Evolutionary conservation across 2,797 vertebrate species (phyloP).

Genomic region (Vireo griseus): DNA sequence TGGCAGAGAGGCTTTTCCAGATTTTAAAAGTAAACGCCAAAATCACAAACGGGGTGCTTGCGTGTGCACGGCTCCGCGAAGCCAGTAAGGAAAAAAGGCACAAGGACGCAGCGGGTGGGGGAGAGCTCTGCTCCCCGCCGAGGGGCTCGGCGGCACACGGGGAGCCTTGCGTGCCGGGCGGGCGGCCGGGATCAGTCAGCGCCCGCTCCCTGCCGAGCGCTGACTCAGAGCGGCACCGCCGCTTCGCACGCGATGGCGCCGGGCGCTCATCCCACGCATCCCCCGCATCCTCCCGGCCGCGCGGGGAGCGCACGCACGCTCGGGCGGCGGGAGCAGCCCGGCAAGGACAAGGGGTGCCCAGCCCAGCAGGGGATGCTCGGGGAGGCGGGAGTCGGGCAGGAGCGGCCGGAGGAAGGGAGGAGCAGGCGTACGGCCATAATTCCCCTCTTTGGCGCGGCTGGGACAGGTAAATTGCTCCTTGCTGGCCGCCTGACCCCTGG

Average conservation of each 20-base stretch:
- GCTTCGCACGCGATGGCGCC: conserved; percentile 34
- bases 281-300: background rate
- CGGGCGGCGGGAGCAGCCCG: background rate
- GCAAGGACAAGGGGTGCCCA: accelerated
- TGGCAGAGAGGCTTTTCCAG: background rate
- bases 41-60: accelerated
- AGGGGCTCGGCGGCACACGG: background rate
- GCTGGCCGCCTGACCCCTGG: background rate
- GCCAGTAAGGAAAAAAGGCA: accelerated
- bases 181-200: conserved; percentile 13
- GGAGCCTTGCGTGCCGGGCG: conserved; percentile 13
- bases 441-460: background rate
- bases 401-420: background rate
- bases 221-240: conserved; percentile 43
- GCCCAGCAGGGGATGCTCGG: background rate
- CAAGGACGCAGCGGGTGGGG: accelerated
- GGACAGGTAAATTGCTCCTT: background rate
- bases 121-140: too few relatives aligned
- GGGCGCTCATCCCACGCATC: too few relatives aligned
- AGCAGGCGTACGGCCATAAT: background rate
- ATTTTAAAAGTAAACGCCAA: background rate
- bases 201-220: background rate
- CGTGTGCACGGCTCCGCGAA: accelerated
- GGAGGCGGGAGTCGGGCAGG: background rate
- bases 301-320: background rate